A percentile compares a stretch with the other conserved stretches of the same genome.
Evolutionary conservation across 1,140 invertebrate species (phyloP).

Genomic region (Eriosoma lanigerum): DNA sequence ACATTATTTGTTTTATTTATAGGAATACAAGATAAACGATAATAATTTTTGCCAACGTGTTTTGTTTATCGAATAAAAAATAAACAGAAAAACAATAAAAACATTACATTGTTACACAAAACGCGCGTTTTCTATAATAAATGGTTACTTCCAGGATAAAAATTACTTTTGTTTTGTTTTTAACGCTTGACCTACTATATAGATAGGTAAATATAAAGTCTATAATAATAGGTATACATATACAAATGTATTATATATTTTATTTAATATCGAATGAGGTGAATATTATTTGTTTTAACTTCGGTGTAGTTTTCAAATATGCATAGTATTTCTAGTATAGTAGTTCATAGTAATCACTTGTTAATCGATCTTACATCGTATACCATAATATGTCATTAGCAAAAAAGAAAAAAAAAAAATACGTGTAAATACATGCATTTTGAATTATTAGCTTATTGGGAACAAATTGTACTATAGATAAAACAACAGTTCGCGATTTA

Average conservation of each 20-base stretch:
- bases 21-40: slow-evolving; percentile 9
- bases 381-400: too few species aligned
- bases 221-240: too few species aligned
- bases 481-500: not conserved
- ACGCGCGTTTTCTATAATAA: not conserved
- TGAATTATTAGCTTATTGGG: too few species aligned
- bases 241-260: too few species aligned
- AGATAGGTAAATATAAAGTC: too few species aligned
- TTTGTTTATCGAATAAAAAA: slow-evolving; percentile 7
- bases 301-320: not conserved
- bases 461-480: not conserved
- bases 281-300: slow-evolving; percentile 21
- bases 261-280: not conserved
- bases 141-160: slow-evolving; percentile 19
- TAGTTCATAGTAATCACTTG: too few species aligned
- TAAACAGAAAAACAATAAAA: not conserved
- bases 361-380: too few species aligned
- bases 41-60: not conserved
- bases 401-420: too few species aligned
- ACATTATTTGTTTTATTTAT: slow-evolving; percentile 31
- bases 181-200: slow-evolving; percentile 30
- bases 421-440: too few species aligned
- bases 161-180: not conserved
- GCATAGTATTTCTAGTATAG: too few species aligned
- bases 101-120: not conserved